Base-by-base conservation (phyloP, 2,113 vertebrate species). In the Chaenocephalus aceratus region DNA sequence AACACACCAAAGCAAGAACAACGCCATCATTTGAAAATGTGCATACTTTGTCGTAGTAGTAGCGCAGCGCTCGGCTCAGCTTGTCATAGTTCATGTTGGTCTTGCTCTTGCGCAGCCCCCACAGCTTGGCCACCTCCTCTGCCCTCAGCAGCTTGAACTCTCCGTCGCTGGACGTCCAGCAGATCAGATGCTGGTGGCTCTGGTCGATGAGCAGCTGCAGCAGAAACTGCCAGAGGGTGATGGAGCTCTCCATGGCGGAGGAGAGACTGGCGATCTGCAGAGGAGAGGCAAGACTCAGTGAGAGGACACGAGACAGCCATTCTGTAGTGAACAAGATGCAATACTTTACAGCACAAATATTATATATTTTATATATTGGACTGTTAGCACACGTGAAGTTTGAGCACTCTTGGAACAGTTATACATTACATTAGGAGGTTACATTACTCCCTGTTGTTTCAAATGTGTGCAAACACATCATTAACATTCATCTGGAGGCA, bases 201-300 rank as follows among this genome's bases (percentile, higher is more conserved):
- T 98, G 97, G 93, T 99, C 97, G 60, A 99, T 94, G 87, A 99
- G 95, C 91, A 99, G 94, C 94, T 99, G 98, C 94, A 99, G 97
- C 93, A 99, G 96, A 95, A 99, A 99, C 96, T 99, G 98, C 98
- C 98, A 99, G 94, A 99, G 95, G 6, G 98, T 99, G 95, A 99
- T 98, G 91, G 97, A 97, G 94, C 97, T 99, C 97, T 99, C 98
- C 98, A 98, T 99, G 71, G 64, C 0, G 45, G 49, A 58, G 30
- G 48, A 41, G 56, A 82, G 61, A 48, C 54, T 8, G 61, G n/a
- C 7, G 3, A 85, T 52, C 89, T 89, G 68, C 23, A 56, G 10
- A 23, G 7, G 21, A 61, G 26, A 70, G 62, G 9, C 10, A 9
- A 63, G 48, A 54, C 23, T 34, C 45, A n/a, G 6, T 53, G 3